Percentiles rank a stretch among this genome's conserved stretches.
phyloP scores from a whole-genome alignment of 2,797 vertebrate genomes.

The Austrolebias charrua region DNA sequence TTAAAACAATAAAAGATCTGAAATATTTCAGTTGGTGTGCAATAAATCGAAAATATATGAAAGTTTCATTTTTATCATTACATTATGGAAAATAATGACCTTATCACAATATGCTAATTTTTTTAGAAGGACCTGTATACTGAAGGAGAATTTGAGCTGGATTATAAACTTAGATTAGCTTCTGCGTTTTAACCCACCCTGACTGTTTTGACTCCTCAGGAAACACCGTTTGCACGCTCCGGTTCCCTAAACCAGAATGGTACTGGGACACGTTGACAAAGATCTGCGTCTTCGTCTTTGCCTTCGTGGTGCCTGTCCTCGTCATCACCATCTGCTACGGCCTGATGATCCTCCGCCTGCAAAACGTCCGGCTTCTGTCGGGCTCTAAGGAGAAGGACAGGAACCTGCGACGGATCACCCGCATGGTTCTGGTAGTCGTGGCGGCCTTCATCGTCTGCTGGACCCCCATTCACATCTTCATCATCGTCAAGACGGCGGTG shows the following conservation, averaged over 20 bases:
- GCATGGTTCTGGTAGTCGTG: constrained; percentile 97
- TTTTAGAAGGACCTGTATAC: no score
- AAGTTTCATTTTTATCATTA: no score
- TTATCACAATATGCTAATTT: no score
- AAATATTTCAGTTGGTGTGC: no score
- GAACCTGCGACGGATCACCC: constrained; percentile 91
- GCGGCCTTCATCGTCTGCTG: constrained; percentile 96
- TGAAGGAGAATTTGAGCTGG: constrained; percentile 33
- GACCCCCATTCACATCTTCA: constrained; percentile 98
- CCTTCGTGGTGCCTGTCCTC: constrained; percentile 92
- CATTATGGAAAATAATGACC: no score
- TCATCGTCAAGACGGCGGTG: constrained; percentile 92
- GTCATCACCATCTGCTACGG: constrained; percentile 97
- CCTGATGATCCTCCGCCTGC: constrained; percentile 93
- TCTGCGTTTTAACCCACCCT: constrained; percentile 18
- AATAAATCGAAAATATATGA: no score
- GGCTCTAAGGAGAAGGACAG: constrained; percentile 96
- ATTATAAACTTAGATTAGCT: constrained; percentile 52
- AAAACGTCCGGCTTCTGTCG: constrained; percentile 92
- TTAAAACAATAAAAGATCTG: no score
- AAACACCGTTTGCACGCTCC: constrained; percentile 83
- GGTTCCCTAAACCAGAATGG: constrained; percentile 87
- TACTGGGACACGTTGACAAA: constrained; percentile 95
- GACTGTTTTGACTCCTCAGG: constrained; percentile 73
- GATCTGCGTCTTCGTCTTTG: constrained; percentile 95